A percentile compares a stretch with the other conserved stretches of the same genome.
These are phyloP conservation scores for Dioctria linearis DNA, from an alignment of 2,888 invertebrate species.

Conservation along the genomic window DNA sequence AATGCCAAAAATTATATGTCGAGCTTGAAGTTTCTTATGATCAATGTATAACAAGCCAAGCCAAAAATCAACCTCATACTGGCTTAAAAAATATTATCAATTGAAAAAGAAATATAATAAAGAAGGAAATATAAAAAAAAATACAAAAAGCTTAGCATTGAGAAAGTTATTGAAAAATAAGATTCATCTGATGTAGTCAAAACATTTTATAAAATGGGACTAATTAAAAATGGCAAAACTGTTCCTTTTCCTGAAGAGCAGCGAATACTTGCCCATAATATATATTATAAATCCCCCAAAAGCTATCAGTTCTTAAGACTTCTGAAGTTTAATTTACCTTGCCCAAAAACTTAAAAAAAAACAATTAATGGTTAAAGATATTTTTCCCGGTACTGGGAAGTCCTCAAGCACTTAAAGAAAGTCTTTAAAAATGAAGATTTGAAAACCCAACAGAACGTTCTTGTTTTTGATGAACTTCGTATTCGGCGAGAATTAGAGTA, in stretches of 20 bases:
- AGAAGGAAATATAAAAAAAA: too few relatives aligned
- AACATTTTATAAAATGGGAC: neutral
- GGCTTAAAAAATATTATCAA: too few relatives aligned
- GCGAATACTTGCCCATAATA: neutral
- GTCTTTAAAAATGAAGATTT: neutral
- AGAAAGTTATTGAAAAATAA: too few relatives aligned
- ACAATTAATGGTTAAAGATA: too few relatives aligned
- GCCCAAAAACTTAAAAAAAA: neutral
- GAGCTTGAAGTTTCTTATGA: too few relatives aligned
- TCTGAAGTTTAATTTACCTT: neutral
- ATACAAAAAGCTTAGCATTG: neutral
- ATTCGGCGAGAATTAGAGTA: neutral
- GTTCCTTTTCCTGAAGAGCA: neutral
- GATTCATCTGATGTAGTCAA: neutral
- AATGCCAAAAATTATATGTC: too few relatives aligned
- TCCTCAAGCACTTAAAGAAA: too few relatives aligned
- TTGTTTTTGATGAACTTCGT: neutral
- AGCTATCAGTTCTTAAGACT: neutral
- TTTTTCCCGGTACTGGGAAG: too few relatives aligned
- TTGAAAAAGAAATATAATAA: too few relatives aligned
- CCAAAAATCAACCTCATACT: too few relatives aligned
- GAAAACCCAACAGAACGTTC: neutral
- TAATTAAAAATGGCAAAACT: neutral
- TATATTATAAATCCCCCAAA: neutral
- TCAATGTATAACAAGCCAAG: too few relatives aligned